These are phyloP conservation scores for Eumaeus atala DNA, from an alignment of 1,140 invertebrate genomes.

Conservation along the genomic window DNA sequence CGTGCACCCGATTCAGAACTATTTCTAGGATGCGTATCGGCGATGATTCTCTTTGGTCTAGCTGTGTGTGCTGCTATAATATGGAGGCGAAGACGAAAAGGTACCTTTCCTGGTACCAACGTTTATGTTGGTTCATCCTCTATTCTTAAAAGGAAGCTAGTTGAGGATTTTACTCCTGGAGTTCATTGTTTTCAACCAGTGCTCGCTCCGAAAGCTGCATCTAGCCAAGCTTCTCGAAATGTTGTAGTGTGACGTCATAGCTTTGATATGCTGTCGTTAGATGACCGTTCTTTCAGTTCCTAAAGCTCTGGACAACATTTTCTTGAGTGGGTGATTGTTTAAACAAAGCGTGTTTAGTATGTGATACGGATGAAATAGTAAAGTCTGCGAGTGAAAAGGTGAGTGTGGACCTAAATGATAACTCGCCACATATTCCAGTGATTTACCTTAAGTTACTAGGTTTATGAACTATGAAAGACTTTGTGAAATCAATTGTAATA, in stretches of 20 bases:
- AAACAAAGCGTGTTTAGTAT: slow-evolving; percentile 40
- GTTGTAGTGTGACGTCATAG: slow-evolving; percentile 79
- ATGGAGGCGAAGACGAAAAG: slow-evolving; percentile 73
- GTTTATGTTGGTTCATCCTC: slow-evolving; percentile 75
- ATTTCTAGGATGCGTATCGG: slow-evolving; percentile 72
- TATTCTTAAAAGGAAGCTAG: slow-evolving; percentile 74
- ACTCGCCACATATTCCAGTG: slow-evolving; percentile 15
- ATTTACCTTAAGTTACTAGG: slow-evolving; percentile 9
- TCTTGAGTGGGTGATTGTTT: slow-evolving; percentile 31
- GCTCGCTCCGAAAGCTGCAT: slow-evolving; percentile 66
- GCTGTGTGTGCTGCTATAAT: slow-evolving; percentile 69
- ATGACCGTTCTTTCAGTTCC: slow-evolving; percentile 67
- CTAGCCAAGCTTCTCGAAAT: slow-evolving; percentile 59
- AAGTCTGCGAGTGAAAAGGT: slow-evolving; percentile 37
- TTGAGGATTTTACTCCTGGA: slow-evolving; percentile 73
- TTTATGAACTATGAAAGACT: slow-evolving; percentile 34
- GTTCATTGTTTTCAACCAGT: slow-evolving; percentile 75
- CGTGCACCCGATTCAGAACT: slow-evolving; percentile 72
- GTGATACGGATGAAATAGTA: slow-evolving; percentile 53
- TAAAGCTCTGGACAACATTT: slow-evolving; percentile 54
- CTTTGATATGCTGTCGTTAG: slow-evolving; percentile 71
- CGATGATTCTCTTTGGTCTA: slow-evolving; percentile 74
- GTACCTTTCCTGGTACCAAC: slow-evolving; percentile 74
- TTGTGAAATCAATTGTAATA: slow-evolving; percentile 54
- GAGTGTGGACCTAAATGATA: slow-evolving; percentile 21